Evolutionary conservation across 2,797 vertebrate species (phyloP), one percentile per base, ranked within the genome.

Genomic region (Scolopax bukidnonensis): DNA sequence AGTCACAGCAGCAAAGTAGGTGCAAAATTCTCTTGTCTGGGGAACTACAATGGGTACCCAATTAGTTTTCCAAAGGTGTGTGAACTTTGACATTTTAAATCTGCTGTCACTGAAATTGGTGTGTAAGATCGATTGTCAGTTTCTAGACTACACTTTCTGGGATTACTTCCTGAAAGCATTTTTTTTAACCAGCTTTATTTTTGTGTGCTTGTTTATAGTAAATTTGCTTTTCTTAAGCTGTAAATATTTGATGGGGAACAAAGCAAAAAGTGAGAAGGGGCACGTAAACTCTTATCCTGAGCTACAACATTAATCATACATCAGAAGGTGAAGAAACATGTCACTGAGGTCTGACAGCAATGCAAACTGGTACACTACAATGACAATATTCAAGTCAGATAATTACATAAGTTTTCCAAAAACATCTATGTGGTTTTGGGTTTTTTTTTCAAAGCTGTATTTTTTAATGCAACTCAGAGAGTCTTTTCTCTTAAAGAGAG

Each of bases 341-440:
- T n/a, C 32, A 32, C 25, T 30, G 33, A 63, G 54, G 64, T 59
- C 76, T 89, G 79, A 75, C 41, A 86, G 51, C 75, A 63, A 83
- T 16, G 67, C 68, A 82, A 63, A 81, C 8, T 51, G 56, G 30
- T 61, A 48, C 17, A 20, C 53, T 67, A 51, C 63, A 80, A 51
- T 38, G 71, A 30, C 64, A 89, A 91, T 65, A 81, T 51, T 90
- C 51, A 84, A 89, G 77, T 89, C 84, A 57, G 69, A 74, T 81
- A 83, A 86, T 71, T 79, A 76, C 64, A 71, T 71, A 95, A 92
- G 85, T 95, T 94, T 96, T 89, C 90, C 93, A 97, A 97, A 93
- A 94, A 94, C 87, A 28, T 87, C 76, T 68, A 43, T 4, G 1
- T 50, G 12, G 16, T 38, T 28, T 21, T 54, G 24, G 5, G 4